Base-by-base conservation (phyloP, 2,797 vertebrate species). In the Petrocephalus schoutedeni region DNA sequence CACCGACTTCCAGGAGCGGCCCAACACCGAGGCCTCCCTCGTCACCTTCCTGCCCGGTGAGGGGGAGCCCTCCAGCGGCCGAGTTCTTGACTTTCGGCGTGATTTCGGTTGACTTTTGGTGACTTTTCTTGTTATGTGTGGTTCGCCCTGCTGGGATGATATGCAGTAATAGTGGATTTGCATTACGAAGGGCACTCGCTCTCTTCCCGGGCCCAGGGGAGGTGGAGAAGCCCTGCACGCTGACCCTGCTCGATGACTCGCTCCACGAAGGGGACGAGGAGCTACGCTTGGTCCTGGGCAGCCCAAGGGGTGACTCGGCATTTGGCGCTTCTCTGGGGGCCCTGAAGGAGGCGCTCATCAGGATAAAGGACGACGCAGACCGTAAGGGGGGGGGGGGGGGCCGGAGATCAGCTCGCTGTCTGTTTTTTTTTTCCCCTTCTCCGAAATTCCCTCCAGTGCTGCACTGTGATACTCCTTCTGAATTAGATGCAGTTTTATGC, bases 1-100 rank as follows among this genome's bases (percentile, higher is more conserved):
- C 94, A 94, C 93, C 57, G 98, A 99, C 94, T 99, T 98, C 8
- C 95, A 96, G 14, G 98, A 99, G 89, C 95, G 97, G 53, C 97
- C 98, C 21, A 98, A 99, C 94, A 98, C 97, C 1, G 97, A 98
- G 19, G 89, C 89, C 14, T 98, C 98, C 3, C 59, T 94, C 90
- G 89, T 99, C 92, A 95, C 95, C 2, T 99, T 99, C 92, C 92
- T 96, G 82, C 96, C 98, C 89, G 98, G 98, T 98, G 94, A 91
- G 85, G n/a, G 2, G 9, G 9, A 54, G 51, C 32, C 71, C 5
- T 45, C 71, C n/a, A 41, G 67, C 6, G 2, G 5, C 14, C 2
- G 2, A 41, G 4, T 6, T 16, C 12, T 74, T 36, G 32, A 41
- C 36, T 77, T 77, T 77, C 7, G 6, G 36, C 2, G 41, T 1